Percentiles rank a stretch among this genome's conserved stretches.
These are phyloP conservation scores for Esox masquinongy DNA, from an alignment of 2,797 vertebrate species.

Conservation along the genomic window DNA sequence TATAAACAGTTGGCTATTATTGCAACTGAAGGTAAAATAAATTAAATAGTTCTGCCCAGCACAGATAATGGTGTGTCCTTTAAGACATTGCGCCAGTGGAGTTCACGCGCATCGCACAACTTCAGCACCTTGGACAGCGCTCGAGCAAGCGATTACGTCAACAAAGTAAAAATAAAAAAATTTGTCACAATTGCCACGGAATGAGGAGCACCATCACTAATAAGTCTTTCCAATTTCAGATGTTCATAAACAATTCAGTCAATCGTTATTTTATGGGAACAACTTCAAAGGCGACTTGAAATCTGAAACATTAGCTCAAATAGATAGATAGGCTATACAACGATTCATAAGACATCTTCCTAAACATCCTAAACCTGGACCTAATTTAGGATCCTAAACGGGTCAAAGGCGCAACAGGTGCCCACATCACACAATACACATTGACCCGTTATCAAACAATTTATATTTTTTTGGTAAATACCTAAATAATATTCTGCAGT, in stretches of 20 bases:
- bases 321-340: background rate
- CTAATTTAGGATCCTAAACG: background rate
- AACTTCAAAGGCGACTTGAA: background rate
- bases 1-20: background rate
- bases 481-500: background rate
- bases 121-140: slow-evolving; percentile 74
- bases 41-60: background rate
- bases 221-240: background rate
- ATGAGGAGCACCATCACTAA: background rate
- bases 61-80: background rate
- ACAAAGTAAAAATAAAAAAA: background rate
- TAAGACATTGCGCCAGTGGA: background rate
- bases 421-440: background rate
- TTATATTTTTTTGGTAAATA: background rate
- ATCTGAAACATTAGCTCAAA: background rate
- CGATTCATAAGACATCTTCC: background rate
- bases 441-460: background rate
- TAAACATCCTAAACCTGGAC: background rate
- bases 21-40: background rate
- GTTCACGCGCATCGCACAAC: background rate
- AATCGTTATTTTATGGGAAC: background rate
- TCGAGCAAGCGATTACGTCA: slow-evolving; percentile 15
- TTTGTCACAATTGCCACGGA: background rate
- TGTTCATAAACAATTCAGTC: background rate
- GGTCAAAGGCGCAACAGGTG: background rate